Conservation (phyloP, 2,888 invertebrate species). For the Gymnocheta viridis region DNA sequence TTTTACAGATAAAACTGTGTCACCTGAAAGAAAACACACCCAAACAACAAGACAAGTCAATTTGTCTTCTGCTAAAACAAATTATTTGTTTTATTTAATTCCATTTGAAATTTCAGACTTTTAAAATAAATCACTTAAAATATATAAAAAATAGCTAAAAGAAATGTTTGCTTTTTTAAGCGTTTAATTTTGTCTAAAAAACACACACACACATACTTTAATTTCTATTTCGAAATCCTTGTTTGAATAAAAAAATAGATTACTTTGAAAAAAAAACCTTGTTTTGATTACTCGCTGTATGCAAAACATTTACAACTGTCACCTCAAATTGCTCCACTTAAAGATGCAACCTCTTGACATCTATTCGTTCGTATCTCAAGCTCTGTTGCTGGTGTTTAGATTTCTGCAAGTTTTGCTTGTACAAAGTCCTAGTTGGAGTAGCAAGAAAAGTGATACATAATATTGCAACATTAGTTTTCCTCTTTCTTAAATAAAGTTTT, state of each 20-base stretch:
- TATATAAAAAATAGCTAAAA: neutral
- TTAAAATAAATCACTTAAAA: neutral
- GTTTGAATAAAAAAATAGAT: neutral
- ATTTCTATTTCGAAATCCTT: neutral
- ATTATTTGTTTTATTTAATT: neutral
- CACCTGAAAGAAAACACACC: neutral
- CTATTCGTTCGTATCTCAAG: slow-evolving; percentile 3
- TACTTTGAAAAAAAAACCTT: slow-evolving; percentile 9
- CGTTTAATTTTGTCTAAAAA: neutral
- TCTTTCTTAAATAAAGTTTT: neutral
- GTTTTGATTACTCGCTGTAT: slow-evolving; percentile 15
- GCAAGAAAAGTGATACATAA: slow-evolving; percentile 32
- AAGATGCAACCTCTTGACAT: slow-evolving; percentile 68
- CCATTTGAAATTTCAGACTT: neutral
- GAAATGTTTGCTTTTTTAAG: neutral
- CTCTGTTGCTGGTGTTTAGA: slow-evolving; percentile 10
- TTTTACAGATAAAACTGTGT: neutral
- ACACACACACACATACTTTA: no score
- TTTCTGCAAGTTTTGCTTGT: slow-evolving; percentile 17
- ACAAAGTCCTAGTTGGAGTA: no score
- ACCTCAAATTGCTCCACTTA: slow-evolving; percentile 66
- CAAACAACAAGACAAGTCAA: neutral
- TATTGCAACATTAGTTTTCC: slow-evolving; percentile 34
- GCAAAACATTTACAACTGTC: slow-evolving; percentile 54
- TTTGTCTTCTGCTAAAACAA: neutral